Evolutionary conservation across 2,797 vertebrate genomes (phyloP).

Genomic region (Borostomias antarcticus): DNA sequence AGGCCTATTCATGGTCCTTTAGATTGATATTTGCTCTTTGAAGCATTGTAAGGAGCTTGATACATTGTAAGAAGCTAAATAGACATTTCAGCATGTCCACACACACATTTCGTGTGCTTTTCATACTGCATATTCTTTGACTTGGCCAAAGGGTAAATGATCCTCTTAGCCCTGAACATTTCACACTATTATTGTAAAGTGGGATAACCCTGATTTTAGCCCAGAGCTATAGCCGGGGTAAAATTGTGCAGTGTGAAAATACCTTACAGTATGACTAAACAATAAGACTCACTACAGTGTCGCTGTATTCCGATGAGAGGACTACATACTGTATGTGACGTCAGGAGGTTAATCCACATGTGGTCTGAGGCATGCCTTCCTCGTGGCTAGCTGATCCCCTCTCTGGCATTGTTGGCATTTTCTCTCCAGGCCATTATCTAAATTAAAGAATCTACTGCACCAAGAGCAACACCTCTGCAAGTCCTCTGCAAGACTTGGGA

Average conservation of each 20-base stretch:
- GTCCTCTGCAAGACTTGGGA: too few relatives aligned
- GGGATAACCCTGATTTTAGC: too few relatives aligned
- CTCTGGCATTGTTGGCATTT: not conserved
- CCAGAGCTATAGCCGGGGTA: too few relatives aligned
- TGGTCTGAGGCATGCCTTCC: not conserved
- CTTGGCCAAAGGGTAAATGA: too few relatives aligned
- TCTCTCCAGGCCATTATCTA: not conserved
- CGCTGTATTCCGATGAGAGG: not conserved
- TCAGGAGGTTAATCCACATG: not conserved
- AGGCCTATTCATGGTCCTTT: not conserved
- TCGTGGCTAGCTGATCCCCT: not conserved
- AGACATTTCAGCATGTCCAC: not conserved
- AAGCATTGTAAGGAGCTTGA: not conserved
- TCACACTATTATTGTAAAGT: too few relatives aligned
- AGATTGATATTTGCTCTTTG: not conserved
- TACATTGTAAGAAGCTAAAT: too few relatives aligned
- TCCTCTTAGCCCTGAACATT: too few relatives aligned
- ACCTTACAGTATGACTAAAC: not conserved
- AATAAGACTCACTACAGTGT: not conserved
- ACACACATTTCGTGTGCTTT: too few relatives aligned
- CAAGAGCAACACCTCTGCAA: not conserved
- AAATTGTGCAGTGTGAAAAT: too few relatives aligned
- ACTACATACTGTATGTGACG: too few relatives aligned
- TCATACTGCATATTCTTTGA: too few relatives aligned
- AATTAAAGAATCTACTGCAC: constrained; percentile 7